Conservation (phyloP, 2,113 vertebrate genomes). For the Xerus inauris region DNA sequence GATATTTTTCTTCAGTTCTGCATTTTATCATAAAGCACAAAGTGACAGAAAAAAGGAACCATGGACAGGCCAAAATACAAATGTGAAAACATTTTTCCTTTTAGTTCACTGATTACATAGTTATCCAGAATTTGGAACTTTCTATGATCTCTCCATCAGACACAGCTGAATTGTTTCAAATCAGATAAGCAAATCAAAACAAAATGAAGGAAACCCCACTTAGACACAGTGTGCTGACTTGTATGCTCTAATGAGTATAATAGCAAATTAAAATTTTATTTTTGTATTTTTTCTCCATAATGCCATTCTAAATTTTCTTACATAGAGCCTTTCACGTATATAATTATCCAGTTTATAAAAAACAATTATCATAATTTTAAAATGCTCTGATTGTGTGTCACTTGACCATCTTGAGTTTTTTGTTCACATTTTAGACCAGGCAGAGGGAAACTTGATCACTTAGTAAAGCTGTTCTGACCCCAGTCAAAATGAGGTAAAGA, state of each 20-base stretch:
- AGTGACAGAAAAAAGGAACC: neutral
- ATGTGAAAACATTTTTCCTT: conserved; percentile 39
- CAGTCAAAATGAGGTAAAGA: conserved; percentile 68
- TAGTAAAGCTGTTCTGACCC: conserved; percentile 62
- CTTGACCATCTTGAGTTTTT: conserved; percentile 24
- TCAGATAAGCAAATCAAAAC: neutral
- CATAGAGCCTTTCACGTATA: conserved; percentile 36
- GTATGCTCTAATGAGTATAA: neutral
- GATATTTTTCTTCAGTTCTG: neutral
- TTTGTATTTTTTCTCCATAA: neutral
- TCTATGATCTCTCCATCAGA: conserved; percentile 14
- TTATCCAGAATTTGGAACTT: conserved; percentile 8
- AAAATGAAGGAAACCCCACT: neutral
- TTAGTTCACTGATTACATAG: conserved; percentile 43
- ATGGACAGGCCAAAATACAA: conserved; percentile 51
- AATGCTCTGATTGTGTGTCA: conserved; percentile 44
- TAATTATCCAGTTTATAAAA: conserved; percentile 56
- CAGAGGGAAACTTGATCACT: conserved; percentile 68
- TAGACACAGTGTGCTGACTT: conserved; percentile 11
- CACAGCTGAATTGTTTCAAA: conserved; percentile 52
- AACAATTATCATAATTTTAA: conserved; percentile 58
- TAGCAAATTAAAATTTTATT: conserved; percentile 11
- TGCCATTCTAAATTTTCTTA: conserved; percentile 53
- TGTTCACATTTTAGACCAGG: conserved; percentile 33
- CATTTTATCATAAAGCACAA: conserved; percentile 39